phyloP scores from a whole-genome alignment of 2,888 invertebrate genomes.

The Pogonocherus hispidulus region DNA sequence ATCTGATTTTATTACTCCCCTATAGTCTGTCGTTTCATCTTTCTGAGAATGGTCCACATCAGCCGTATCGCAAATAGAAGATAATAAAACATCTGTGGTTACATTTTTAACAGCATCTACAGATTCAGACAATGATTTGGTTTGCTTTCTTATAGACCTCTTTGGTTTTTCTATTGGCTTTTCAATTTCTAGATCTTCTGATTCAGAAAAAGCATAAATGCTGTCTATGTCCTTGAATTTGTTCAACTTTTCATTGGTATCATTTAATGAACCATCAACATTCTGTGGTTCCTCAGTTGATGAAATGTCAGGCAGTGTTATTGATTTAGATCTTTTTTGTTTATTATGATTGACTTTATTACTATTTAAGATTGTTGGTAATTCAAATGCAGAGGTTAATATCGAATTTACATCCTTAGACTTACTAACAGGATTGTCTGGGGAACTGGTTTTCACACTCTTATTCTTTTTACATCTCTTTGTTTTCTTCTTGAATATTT shows the following conservation, averaged over 20 bases:
- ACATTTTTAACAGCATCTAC: not conserved
- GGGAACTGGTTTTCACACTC: not conserved
- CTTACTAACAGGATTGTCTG: not conserved
- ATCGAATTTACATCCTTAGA: not conserved
- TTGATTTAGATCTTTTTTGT: not conserved
- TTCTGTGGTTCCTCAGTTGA: not conserved
- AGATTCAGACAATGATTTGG: slow-evolving; percentile 9
- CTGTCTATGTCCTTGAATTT: slow-evolving; percentile 42
- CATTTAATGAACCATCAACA: not conserved
- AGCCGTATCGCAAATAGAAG: not conserved
- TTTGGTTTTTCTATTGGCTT: slow-evolving; percentile 40
- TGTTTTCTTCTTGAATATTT: not conserved
- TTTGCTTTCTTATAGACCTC: slow-evolving; percentile 31
- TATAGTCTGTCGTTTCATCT: not conserved
- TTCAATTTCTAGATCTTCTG: slow-evolving; percentile 44
- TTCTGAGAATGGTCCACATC: not conserved
- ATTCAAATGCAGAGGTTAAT: not conserved
- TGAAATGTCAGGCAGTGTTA: not conserved
- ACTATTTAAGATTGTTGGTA: not conserved
- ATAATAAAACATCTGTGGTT: not conserved
- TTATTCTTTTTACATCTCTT: not conserved
- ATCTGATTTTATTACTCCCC: not conserved
- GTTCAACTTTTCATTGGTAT: slow-evolving; percentile 2
- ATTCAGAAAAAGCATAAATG: slow-evolving; percentile 45
- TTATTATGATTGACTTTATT: not conserved